Base-by-base conservation (phyloP, 2,113 vertebrate genomes). In the Gobio gobio region DNA sequence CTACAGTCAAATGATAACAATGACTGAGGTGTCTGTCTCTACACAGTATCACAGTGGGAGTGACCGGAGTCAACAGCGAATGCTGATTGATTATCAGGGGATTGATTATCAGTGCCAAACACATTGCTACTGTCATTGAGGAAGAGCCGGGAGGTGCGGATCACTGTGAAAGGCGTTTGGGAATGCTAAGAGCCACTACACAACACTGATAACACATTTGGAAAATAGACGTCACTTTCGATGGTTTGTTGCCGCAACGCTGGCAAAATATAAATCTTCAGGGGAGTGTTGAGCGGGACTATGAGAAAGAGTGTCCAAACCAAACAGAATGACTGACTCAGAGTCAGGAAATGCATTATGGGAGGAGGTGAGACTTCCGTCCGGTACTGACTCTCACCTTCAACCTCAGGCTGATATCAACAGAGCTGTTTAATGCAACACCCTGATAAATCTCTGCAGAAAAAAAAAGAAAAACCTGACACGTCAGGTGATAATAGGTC, bases 151-250 rank as follows among this genome's bases (percentile, higher is more conserved):
- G 72, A 26, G 80, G 45, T 78, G 66, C 54, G 51, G 49, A 40
- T 24, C 22, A 56, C 76, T 22, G 18, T 36, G 49, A 59, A 45
- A 13, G 51, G 20, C 49, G 13, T 58, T 5, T 78, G 78, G 61
- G 77, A 82, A 77, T 43, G 47, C 47, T 40, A 24, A 61, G 10
- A 58, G 64, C 40, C 9, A 51, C 45, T 51, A 63, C 56, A 89
- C 87, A 88, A 91, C 87, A 75, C 87, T 88, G 90, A 91, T 90
- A 91, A 88, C 18, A 85, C 45, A n/a, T 66, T 24, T 56, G 77
- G 84, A 86, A 89, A 87, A 84, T 8, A 22, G 47, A 84, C 16
- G 58, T 86, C 86, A 86, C 72, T 58, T 80, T 73, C 72, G 61
- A 72, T 73, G 49, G 64, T 40, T 61, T 76, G 68, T 81, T 22